Evolutionary conservation across 2,113 vertebrate species (phyloP).

Genomic region (Melanerpes formicivorus): DNA sequence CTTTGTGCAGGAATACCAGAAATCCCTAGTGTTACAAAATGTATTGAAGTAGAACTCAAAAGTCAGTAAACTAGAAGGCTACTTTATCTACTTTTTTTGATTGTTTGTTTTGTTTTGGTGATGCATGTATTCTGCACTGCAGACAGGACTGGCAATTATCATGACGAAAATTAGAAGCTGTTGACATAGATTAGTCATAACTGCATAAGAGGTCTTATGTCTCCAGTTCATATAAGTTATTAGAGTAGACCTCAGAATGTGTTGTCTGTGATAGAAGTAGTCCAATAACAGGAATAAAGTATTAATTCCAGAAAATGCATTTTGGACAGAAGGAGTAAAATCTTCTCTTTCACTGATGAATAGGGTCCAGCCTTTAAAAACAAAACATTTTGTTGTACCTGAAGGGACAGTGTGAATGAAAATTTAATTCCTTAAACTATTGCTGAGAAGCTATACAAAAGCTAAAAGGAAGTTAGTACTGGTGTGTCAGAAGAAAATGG

Average conservation of each 20-base stretch:
- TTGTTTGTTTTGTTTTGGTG: neutral
- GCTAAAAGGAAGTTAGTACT: neutral
- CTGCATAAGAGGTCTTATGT: rapidly evolving
- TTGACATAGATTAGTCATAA: neutral
- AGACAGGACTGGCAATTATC: neutral
- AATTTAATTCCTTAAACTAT: neutral
- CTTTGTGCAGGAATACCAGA: neutral
- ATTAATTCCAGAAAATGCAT: neutral
- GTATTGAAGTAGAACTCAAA: neutral
- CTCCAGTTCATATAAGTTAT: neutral
- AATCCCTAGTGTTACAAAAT: neutral
- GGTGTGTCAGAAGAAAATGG: neutral
- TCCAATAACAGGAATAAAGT: neutral
- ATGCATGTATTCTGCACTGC: neutral
- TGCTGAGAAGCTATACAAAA: constrained; percentile 13
- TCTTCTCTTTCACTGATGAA: neutral
- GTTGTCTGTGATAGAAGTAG: neutral
- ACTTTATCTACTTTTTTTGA: neutral
- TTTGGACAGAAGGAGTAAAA: neutral
- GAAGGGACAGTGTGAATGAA: neutral
- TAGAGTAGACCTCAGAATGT: neutral
- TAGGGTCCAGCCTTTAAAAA: neutral
- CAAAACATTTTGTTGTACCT: neutral
- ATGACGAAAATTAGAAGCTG: constrained; percentile 5
- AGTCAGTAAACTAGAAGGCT: neutral